These are phyloP conservation scores for Bombus cullumanus DNA, from an alignment of 1,140 invertebrate species.

Conservation along the genomic window DNA sequence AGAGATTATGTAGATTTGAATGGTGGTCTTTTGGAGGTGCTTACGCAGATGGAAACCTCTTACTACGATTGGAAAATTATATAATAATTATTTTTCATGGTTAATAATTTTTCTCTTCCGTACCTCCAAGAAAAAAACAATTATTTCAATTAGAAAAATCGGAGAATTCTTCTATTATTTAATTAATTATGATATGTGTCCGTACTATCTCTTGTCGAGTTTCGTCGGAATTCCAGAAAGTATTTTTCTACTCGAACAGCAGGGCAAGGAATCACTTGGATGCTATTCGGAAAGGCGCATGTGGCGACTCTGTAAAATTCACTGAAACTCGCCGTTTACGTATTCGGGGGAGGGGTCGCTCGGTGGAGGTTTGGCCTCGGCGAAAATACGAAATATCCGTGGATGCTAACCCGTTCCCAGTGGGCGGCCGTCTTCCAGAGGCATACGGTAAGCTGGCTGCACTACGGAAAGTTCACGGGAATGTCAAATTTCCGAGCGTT, in stretches of 20 bases:
- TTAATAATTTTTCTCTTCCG: too few species aligned
- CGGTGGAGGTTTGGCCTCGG: neutral
- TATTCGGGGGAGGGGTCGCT: conserved; percentile 23
- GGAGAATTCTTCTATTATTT: neutral
- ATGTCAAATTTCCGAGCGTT: conserved; percentile 78
- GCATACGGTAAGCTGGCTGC: conserved; percentile 28
- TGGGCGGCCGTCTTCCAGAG: conserved; percentile 21
- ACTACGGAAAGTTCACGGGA: conserved; percentile 65
- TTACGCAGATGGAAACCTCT: too few species aligned
- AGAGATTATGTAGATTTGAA: neutral
- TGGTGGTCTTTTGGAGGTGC: neutral
- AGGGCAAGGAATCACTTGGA: neutral
- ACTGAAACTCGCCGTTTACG: conserved; percentile 11
- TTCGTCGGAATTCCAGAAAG: neutral
- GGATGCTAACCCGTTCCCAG: conserved; percentile 31
- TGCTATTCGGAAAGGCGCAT: neutral
- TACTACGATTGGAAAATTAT: too few species aligned
- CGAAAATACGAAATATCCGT: conserved; percentile 36
- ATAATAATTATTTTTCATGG: too few species aligned
- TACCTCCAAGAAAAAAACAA: fast-evolving
- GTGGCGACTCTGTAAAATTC: conserved; percentile 37
- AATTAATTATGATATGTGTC: too few species aligned
- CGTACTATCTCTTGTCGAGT: too few species aligned
- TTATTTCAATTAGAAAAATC: neutral
- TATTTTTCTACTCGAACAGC: neutral